Evolutionary conservation across 2,888 invertebrate genomes (phyloP), one percentile per base, ranked within the genome.

Genomic region (Acleris emargana): DNA sequence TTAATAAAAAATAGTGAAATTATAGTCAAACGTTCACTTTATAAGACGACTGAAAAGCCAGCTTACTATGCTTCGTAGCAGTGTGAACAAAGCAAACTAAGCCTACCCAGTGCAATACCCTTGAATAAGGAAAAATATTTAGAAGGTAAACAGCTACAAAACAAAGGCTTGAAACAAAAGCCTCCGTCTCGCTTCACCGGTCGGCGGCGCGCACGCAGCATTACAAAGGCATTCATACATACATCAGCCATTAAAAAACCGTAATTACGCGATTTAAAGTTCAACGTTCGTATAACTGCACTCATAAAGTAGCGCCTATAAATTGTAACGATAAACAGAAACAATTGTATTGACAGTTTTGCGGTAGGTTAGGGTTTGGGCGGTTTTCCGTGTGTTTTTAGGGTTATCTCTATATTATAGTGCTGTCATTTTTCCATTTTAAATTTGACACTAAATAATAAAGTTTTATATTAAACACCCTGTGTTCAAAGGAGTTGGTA

Each of bases 241-340:
- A 66, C 66, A 60, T 60, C 75, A 81, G 78, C 84, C 84, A 89
- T 89, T 88, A 87, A 89, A 87, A 89, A 87, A 81, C 82, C 84
- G 85, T 89, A 89, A 90, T 90, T 87, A 86, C 81, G 77, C 83
- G 84, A 87, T 88, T 85, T 79, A 83, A 80, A 86, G 91, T 88
- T 91, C 91, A 89, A 87, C 81, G 87, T 75, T 85, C 87, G 84
- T 78, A 81, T 79, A 79, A 76, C 70, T 71, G 79, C 73, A 73
- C 77, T 79, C 82, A 77, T 87, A 87, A 86, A 86, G 78, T 76
- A 80, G 82, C 78, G 78, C 83, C 77, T 81, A 82, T 84, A 84
- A 89, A 88, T 85, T 86, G 83, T 82, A 86, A 82, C 84, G 82
- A 87, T 87, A 90, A 89, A 91, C 90, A 86, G 89, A 87, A 89